phyloP scores from a whole-genome alignment of 2,888 invertebrate species.

The Drosophila fulvimacula region DNA sequence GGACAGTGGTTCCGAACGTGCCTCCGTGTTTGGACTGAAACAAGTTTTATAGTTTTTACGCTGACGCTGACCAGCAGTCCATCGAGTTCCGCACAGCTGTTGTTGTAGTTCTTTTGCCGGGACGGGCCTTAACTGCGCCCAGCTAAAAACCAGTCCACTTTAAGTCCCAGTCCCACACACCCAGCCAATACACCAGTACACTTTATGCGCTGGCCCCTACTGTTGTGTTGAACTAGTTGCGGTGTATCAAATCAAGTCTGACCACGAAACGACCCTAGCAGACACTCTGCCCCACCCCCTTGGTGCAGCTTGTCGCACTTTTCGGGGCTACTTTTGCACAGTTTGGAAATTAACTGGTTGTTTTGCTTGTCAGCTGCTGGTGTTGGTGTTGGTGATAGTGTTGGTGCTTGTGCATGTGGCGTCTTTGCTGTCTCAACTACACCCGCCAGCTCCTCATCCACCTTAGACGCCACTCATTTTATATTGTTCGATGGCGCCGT shows the following conservation, averaged over 20 bases:
- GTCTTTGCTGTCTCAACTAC: conserved; percentile 25
- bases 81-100: conserved; percentile 40
- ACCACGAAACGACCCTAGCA: conserved; percentile 51
- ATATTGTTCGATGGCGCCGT: conserved; percentile 73
- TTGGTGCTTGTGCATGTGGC: conserved; percentile 19
- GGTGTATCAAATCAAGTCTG: conserved; percentile 62
- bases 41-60: conserved; percentile 63
- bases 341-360: conserved; percentile 77
- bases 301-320: conserved; percentile 33
- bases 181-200: conserved; percentile 40
- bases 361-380: conserved; percentile 55
- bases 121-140: conserved; percentile 44
- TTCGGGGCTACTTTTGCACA: conserved; percentile 62
- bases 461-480: conserved; percentile 24
- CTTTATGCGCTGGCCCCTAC: conserved; percentile 24
- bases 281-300: background rate
- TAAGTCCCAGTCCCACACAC: conserved; percentile 13
- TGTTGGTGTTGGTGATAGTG: background rate
- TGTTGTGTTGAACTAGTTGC: conserved; percentile 58
- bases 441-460: background rate
- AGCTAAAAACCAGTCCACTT: conserved; percentile 24
- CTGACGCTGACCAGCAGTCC: conserved; percentile 37
- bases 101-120: conserved; percentile 44
- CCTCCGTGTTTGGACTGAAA: conserved; percentile 56
- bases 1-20: conserved; percentile 46